Base-by-base conservation (phyloP, 2,888 invertebrate species). In the Lepidonotus clava region DNA sequence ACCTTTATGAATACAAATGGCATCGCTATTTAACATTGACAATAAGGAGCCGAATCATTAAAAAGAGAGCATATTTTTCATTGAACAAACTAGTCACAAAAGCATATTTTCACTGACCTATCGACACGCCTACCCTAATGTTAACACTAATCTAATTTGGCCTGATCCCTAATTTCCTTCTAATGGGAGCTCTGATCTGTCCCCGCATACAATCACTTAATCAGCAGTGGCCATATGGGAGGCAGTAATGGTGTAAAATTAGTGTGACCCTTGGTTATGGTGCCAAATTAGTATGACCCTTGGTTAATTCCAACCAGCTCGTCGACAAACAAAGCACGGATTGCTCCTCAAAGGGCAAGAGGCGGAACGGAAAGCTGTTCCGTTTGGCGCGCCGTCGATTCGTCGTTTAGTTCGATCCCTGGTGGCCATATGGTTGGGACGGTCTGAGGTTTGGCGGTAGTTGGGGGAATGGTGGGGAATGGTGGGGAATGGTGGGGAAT, bases 301-400 rank as follows among this genome's bases (percentile, higher is more conserved):
- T 28, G 6, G 8, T 34, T 34, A 34, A 67, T 67, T 67, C 6
- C 34, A 5, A 6, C 6, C 67, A 67, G 21, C 28, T 34, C 32
- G 67, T 67, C 67, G 6, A 8, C 34, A 28, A 67, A 67, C 67
- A 67, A 67, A 67, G 67, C 34, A 8, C 34, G 34, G 34, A 5
- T 34, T 6, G 32, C 34, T 6, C n/a, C 46, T 46, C 46, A 46
- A 56, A 56, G n/a, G 56, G 5, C 5, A 56, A n/a, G 14, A n/a
- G n/a, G 56, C 56, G 56, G 56, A 56, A 56, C 56, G 56, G 56
- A n/a, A 56, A 56, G 56, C 56, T 34, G 67, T 67, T 34, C 67
- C 67, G 67, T 67, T 34, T 32, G 67, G 32, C 67, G 8, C 32
- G 11, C 32, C 34, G 67, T 67, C 34, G 67, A 67, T 67, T 34